These are phyloP conservation scores for Thymelicus lineola DNA, from an alignment of 2,888 invertebrate species.

Conservation along the genomic window DNA sequence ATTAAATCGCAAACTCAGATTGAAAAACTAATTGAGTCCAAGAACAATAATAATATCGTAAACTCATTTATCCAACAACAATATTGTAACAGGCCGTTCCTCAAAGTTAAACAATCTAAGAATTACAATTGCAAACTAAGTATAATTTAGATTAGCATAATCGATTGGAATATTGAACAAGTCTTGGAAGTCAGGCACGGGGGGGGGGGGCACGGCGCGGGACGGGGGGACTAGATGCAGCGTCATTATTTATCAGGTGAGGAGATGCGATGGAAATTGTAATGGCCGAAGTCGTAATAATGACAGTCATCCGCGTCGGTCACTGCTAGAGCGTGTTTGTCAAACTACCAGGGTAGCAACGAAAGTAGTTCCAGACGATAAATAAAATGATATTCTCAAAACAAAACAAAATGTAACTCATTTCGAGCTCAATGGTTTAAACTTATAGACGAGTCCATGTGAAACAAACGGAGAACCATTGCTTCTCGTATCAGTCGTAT, in stretches of 20 bases:
- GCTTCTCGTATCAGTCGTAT: too few relatives aligned
- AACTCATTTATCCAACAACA: conserved; percentile 3
- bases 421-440: too few relatives aligned
- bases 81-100: not conserved
- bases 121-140: conserved; percentile 26
- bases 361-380: too few relatives aligned
- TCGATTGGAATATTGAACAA: conserved; percentile 24
- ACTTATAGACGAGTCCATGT: too few relatives aligned
- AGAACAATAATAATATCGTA: not conserved
- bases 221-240: not conserved
- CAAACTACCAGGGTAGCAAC: too few relatives aligned
- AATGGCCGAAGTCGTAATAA: not conserved
- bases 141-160: conserved; percentile 27
- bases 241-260: conserved; percentile 9
- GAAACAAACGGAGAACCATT: too few relatives aligned
- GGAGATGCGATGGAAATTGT: conserved; percentile 9
- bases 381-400: too few relatives aligned
- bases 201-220: not conserved
- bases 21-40: not conserved
- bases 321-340: too few relatives aligned
- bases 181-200: not conserved
- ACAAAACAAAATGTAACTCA: too few relatives aligned
- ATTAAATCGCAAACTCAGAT: not conserved
- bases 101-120: conserved; percentile 7
- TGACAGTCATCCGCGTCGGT: too few relatives aligned